These are phyloP conservation scores for Acrobasis repandana DNA, from an alignment of 2,888 invertebrate species.

Conservation along the genomic window DNA sequence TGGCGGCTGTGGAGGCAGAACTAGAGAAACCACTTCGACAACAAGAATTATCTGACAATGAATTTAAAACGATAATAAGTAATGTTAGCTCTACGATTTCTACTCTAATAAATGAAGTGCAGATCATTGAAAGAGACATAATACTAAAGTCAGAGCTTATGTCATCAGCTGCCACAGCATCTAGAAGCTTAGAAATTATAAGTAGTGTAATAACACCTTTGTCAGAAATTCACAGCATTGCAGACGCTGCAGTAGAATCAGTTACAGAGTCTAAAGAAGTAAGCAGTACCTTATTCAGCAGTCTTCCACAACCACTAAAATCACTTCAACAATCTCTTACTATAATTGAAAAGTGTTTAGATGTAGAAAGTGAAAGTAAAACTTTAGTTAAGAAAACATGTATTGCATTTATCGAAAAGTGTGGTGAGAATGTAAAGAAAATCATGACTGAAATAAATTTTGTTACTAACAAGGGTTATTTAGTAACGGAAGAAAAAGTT, in stretches of 20 bases:
- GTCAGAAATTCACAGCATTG: conserved; percentile 84
- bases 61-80: conserved; percentile 51
- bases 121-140: conserved; percentile 85
- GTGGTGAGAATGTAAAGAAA: conserved; percentile 80
- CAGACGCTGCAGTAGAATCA: conserved; percentile 78
- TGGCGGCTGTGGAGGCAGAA: conserved; percentile 35
- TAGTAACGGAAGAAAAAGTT: conserved; percentile 60
- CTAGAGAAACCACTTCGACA: conserved; percentile 31
- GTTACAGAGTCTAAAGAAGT: conserved; percentile 59
- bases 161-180: conserved; percentile 86
- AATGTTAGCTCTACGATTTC: conserved; percentile 56
- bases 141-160: conserved; percentile 85
- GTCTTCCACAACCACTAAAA: conserved; percentile 83
- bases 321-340: conserved; percentile 85
- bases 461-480: conserved; percentile 74
- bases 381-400: conserved; percentile 87
- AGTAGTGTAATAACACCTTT: conserved; percentile 84
- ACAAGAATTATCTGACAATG: conserved; percentile 43
- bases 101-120: conserved; percentile 81
- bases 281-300: conserved; percentile 81
- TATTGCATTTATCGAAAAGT: conserved; percentile 84
- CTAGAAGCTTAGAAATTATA: conserved; percentile 86
- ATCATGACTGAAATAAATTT: conserved; percentile 70
- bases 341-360: conserved; percentile 86
- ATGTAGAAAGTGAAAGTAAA: conserved; percentile 85